Percentiles rank a stretch among this genome's conserved stretches.
Evolutionary conservation across 2,797 vertebrate species (phyloP).

Genomic region (Myotis vivesi): DNA sequence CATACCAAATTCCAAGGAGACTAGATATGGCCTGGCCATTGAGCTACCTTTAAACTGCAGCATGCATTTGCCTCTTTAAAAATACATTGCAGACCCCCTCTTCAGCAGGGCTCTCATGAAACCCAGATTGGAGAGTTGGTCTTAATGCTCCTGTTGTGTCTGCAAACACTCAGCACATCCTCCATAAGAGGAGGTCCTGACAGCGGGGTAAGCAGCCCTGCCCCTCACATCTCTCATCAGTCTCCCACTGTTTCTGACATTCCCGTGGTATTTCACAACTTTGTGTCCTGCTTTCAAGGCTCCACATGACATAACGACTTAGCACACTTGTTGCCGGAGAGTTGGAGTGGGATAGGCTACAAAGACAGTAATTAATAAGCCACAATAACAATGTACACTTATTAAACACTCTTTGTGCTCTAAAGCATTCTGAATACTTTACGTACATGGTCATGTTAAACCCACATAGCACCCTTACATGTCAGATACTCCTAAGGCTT

Average conservation of each 20-base stretch:
- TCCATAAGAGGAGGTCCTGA: background rate
- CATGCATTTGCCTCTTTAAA: background rate
- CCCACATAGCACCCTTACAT: background rate
- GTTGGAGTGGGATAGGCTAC: too few species aligned
- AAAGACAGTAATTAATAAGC: background rate
- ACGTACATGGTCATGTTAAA: background rate
- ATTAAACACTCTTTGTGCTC: background rate
- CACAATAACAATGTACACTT: background rate
- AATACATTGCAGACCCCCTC: background rate
- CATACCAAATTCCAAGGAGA: background rate
- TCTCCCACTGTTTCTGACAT: background rate
- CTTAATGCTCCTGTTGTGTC: background rate
- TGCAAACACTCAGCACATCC: background rate
- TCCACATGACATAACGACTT: background rate
- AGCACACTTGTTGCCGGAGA: background rate
- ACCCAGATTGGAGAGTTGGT: background rate
- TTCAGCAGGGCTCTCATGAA: background rate
- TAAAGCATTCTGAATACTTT: background rate
- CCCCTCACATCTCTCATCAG: background rate
- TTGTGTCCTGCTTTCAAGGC: background rate
- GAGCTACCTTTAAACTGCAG: background rate
- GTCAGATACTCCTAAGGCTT: background rate
- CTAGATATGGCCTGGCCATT: background rate
- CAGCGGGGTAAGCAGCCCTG: background rate
- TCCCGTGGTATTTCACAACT: background rate